phyloP scores from a whole-genome alignment of 2,113 vertebrate species.

The Synodontis membranacea region DNA sequence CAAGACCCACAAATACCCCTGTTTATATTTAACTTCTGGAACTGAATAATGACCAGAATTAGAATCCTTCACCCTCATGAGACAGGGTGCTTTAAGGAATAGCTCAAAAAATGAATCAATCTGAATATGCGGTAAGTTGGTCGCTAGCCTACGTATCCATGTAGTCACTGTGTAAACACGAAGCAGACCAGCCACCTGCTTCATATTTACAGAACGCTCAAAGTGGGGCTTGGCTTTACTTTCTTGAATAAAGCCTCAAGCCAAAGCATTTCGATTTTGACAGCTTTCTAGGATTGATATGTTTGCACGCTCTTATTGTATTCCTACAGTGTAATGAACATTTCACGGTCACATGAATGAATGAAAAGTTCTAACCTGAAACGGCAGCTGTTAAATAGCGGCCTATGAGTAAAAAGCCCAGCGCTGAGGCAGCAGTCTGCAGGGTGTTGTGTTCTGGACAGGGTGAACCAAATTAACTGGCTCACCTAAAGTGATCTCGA shows the following conservation, averaged over 20 bases:
- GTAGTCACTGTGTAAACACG: conserved; percentile 18
- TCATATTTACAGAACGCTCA: conserved; percentile 13
- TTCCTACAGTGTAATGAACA: background rate
- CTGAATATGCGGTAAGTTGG: background rate
- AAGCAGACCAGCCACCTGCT: conserved; percentile 26
- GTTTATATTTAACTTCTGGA: background rate
- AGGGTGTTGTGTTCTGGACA: conserved; percentile 21
- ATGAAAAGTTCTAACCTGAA: background rate
- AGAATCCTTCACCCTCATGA: background rate
- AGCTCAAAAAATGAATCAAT: background rate
- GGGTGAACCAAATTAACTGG: conserved; percentile 40
- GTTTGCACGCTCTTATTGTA: background rate
- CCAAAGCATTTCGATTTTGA: background rate
- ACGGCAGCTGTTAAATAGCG: background rate
- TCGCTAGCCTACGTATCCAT: conserved; percentile 3
- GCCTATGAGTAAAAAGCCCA: conserved; percentile 2
- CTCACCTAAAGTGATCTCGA: conserved; percentile 51
- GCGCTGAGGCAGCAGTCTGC: conserved; percentile 31
- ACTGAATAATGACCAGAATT: background rate
- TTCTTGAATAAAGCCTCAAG: conserved; percentile 10
- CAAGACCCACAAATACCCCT: no score
- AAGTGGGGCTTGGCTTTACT: background rate
- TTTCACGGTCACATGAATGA: background rate
- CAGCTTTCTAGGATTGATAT: background rate
- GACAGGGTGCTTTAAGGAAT: conserved; percentile 4